Base-by-base conservation (phyloP, 2,113 vertebrate genomes). In the Poeciliopsis retropinna region DNA sequence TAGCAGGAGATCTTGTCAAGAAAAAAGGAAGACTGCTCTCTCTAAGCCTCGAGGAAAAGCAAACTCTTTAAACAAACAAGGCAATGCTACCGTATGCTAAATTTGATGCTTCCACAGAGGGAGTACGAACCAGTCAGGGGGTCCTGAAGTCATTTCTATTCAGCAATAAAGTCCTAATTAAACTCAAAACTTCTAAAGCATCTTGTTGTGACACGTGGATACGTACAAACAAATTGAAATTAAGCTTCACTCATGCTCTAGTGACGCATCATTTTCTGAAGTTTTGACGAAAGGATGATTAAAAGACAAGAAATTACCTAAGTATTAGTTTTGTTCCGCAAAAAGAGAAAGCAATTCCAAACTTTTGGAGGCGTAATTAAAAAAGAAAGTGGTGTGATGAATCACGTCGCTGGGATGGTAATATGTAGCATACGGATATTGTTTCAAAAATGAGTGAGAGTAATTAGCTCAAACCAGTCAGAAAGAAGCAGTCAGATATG, bases 381-480 rank as follows among this genome's bases (percentile, higher is more conserved):
- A 88, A 54, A 78, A 87, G 28, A 70, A 84, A 81, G 66, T 37
- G 31, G 64, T 30, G 44, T 51, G 72, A 88, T 78, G 66, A 85
- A 86, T 79, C 71, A 64, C 51, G 47, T 61, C 30, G 0, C 34
- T 0, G 25, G 5, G 77, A 62, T 75, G 75, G 60, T 62, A 73
- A 19, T 82, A 47, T 60, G 51, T 41, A 75, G 64, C 70, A 75
- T 54, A 31, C 62, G 41, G 72, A 75, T 60, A 65, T 75, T 61
- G 69, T 61, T 51, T 73, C 41, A 76, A 64, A 70, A 74, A 81
- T 67, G 47, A 78, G 71, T 37, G 1, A 14, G 27, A 47, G 17
- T 67, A 70, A 83, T 70, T 47, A 76, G 62, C 34, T 3, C 15
- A 47, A 51, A 68, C 34, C 47, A 15, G 69, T 78, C 67, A 41